Evolutionary conservation across 2,113 vertebrate species (phyloP).

Genomic region (Ploceus nigricollis): DNA sequence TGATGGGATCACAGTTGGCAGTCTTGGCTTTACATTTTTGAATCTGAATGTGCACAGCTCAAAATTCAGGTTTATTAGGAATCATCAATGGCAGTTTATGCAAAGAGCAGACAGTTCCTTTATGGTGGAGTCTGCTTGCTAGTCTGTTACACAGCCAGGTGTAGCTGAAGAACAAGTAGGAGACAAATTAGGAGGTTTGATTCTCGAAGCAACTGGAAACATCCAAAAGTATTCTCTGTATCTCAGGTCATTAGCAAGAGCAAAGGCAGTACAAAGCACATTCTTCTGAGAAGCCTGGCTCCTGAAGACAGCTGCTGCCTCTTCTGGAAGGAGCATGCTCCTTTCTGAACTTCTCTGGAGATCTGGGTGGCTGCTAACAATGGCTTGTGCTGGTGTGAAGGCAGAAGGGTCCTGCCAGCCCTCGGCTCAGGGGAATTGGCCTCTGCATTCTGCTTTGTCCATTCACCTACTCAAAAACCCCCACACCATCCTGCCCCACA

Average conservation of each 20-base stretch:
- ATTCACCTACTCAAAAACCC: background rate
- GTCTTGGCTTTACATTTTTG: background rate
- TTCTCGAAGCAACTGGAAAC: background rate
- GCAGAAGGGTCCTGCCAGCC: background rate
- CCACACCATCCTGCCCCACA: accelerated
- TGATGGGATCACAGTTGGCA: constrained; percentile 32
- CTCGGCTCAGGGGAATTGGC: background rate
- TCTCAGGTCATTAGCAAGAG: background rate
- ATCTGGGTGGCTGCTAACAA: background rate
- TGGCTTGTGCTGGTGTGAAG: background rate
- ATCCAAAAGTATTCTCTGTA: background rate
- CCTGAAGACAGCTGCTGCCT: background rate
- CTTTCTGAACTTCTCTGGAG: background rate
- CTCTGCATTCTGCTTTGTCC: background rate
- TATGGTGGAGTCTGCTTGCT: background rate
- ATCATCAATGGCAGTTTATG: constrained; percentile 17
- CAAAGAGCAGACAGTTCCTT: constrained; percentile 43
- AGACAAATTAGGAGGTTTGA: constrained; percentile 6
- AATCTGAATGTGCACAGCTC: background rate
- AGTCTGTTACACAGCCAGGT: constrained; percentile 34
- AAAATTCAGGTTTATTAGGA: constrained; percentile 46
- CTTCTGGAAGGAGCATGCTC: background rate
- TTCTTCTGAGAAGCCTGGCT: background rate
- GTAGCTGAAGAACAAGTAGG: background rate
- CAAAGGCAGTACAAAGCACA: background rate